Evolutionary conservation across 2,797 vertebrate species (phyloP).

Genomic region (Mus spretus): DNA sequence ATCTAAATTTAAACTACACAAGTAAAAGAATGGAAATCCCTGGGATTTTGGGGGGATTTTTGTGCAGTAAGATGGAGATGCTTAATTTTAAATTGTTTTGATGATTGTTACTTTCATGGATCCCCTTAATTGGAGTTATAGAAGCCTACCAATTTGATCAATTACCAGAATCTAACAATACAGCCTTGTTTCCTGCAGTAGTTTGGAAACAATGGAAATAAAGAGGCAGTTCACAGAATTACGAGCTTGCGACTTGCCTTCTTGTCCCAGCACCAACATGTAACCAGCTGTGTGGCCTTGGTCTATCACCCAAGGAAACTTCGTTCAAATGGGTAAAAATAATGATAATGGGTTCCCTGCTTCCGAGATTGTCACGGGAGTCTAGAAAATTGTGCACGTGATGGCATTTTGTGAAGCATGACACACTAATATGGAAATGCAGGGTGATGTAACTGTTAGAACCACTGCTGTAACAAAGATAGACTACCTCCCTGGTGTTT

Average conservation of each 20-base stretch:
- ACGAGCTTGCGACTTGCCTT: slow-evolving; percentile 67
- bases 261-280: slow-evolving; percentile 50
- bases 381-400: neutral
- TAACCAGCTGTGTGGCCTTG: slow-evolving; percentile 73
- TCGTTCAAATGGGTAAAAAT: slow-evolving; percentile 52
- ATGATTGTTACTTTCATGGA: slow-evolving; percentile 77
- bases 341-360: slow-evolving; percentile 11
- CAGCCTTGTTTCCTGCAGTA: slow-evolving; percentile 74
- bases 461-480: neutral
- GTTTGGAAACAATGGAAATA: slow-evolving; percentile 78
- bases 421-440: neutral
- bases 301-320: slow-evolving; percentile 66
- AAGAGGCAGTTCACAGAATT: slow-evolving; percentile 76
- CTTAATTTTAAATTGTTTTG: slow-evolving; percentile 81
- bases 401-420: neutral
- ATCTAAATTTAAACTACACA: slow-evolving; percentile 46
- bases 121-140: slow-evolving; percentile 80
- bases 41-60: slow-evolving; percentile 47
- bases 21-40: slow-evolving; percentile 62
- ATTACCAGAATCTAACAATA: slow-evolving; percentile 81
- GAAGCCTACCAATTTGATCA: slow-evolving; percentile 83
- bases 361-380: neutral
- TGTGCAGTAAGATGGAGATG: slow-evolving; percentile 60
- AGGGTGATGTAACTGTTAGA: neutral
- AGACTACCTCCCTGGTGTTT: neutral